A percentile compares a stretch with the other conserved stretches of the same genome.
Evolutionary conservation across 2,888 invertebrate genomes (phyloP).

Genomic region (Argyra leucocephala): DNA sequence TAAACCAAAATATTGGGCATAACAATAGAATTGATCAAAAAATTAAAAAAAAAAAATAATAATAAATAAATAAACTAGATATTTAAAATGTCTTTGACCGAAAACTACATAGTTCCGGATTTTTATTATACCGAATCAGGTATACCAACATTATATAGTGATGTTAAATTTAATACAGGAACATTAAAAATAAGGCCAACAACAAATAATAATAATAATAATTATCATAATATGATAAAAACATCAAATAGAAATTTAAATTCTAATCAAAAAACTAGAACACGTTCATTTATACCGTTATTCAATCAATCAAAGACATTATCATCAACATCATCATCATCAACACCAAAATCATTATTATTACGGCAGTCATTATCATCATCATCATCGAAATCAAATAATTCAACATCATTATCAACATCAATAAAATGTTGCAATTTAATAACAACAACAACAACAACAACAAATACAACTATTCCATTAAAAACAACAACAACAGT

Average conservation of each 20-base stretch:
- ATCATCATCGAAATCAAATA: neutral
- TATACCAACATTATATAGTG: neutral
- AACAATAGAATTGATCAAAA: neutral
- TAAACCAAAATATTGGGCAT: neutral
- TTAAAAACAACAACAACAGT: neutral
- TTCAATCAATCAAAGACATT: neutral
- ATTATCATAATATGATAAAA: neutral
- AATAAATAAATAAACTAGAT: too few relatives aligned
- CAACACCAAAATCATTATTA: neutral
- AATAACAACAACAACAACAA: neutral
- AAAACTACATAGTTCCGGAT: neutral
- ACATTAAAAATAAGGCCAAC: too few relatives aligned
- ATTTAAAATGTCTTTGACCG: neutral
- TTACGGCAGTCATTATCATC: neutral
- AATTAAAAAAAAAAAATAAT: neutral
- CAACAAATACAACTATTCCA: neutral
- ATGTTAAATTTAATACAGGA: too few relatives aligned
- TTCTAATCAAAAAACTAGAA: neutral
- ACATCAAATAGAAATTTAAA: neutral
- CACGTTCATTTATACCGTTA: neutral
- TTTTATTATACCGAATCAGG: neutral
- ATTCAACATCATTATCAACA: neutral
- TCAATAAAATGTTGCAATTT: neutral
- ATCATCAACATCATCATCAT: neutral
- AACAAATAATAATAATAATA: neutral